These are phyloP conservation scores for Lamellibrachia columna DNA, from an alignment of 2,888 invertebrate species.

Conservation along the genomic window DNA sequence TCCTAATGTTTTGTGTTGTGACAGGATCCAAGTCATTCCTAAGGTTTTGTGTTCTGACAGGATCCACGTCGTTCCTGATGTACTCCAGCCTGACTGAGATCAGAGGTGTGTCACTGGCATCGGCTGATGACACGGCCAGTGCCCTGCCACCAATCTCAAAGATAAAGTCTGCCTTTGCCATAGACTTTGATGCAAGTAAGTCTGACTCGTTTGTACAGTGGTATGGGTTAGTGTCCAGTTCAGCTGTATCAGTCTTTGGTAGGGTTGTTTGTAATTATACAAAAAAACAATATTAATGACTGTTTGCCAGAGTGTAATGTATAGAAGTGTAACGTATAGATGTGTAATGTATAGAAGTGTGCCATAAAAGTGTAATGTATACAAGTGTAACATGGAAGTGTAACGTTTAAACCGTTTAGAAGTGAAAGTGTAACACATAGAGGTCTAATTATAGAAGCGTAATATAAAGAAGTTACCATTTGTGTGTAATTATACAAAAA, in stretches of 20 bases:
- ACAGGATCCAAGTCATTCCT: no score
- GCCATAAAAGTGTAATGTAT: not conserved
- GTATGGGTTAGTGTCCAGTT: not conserved
- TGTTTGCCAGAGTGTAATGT: not conserved
- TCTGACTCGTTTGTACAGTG: slow-evolving; percentile 7
- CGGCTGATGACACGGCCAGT: slow-evolving; percentile 58
- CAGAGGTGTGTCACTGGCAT: slow-evolving; percentile 72
- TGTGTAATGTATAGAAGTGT: not conserved
- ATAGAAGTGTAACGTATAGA: not conserved
- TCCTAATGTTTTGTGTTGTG: no score
- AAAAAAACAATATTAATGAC: not conserved
- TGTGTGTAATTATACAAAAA: no score
- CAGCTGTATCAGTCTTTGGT: not conserved
- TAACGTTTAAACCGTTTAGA: not conserved
- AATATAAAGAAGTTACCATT: not conserved
- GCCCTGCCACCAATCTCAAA: slow-evolving; percentile 78
- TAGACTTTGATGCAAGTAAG: slow-evolving; percentile 76
- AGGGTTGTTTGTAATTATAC: no score
- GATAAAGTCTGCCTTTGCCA: slow-evolving; percentile 79
- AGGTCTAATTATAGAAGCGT: not conserved
- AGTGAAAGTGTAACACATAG: not conserved
- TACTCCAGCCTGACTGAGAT: slow-evolving; percentile 83
- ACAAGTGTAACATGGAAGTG: not conserved
- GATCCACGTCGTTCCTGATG: slow-evolving; percentile 75
- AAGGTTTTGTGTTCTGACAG: slow-evolving; percentile 60